Base-by-base conservation (phyloP, 1,140 invertebrate genomes). In the Pogonognathellus flavescens region DNA sequence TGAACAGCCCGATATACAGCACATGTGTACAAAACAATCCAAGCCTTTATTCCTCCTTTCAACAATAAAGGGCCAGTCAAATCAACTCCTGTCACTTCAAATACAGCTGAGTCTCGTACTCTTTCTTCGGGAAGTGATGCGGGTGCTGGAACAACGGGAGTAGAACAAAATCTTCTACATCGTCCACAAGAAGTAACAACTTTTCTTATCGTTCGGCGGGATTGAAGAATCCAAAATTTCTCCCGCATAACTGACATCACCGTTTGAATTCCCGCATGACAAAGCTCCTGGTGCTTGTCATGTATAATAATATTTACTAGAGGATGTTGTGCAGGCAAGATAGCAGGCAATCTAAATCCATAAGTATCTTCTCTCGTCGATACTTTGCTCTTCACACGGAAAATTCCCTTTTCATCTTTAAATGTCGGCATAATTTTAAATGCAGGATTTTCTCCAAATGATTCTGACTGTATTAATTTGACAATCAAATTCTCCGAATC, bases 11-110 rank as follows among this genome's bases (percentile, higher is more conserved):
- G 88, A 89, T 90, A 66, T 80, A 89, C 50, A 88, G 89, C 82
- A 70, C 90, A 91, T 0, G 90, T 92, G 57, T 91, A 91, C 8
- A 92, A 5, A 13, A 85, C 86, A 4, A 91, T 88, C 89, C 90
- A 91, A 1, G 86, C 85, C 55, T 90, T 90, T 76, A 84, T 13
- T 20, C 62, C 81, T 14, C 86, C 86, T 82, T 88, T 89, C 5
- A 90, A 53, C 62, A 76, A 89, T 11, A 90, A 52, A 0, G 89
- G 90, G 0, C 89, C 89, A 0, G 90, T 88, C 18, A 90, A 88
- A 86, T 91, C 90, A 1, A 90, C 84, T 0, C 90, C 90, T 1
- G 82, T 86, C 0, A 90, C 72, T 83, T 90, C 88, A 87, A 90
- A 90, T 10, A 87, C 82, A 6, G 53, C 20, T 89, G 41, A 10